Evolutionary conservation across 30 jellyfish, hydroid and myxozoan species (phyloP).

Genomic region (Turritopsis dohrnii): DNA sequence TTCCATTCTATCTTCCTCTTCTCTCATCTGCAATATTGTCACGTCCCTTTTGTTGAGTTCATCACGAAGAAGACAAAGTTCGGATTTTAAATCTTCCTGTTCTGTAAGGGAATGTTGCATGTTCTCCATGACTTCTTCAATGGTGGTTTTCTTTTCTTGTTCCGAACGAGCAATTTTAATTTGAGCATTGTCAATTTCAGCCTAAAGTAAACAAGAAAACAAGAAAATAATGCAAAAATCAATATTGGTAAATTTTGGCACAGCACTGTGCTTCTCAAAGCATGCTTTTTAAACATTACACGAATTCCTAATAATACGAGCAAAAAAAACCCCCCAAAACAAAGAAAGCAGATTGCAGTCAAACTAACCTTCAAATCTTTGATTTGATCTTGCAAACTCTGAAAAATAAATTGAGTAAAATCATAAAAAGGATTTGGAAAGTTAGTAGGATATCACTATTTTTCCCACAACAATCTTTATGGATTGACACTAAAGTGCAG

Average conservation of each 20-base stretch:
- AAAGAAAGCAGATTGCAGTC: not conserved
- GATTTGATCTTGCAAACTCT: not conserved
- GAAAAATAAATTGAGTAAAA: not conserved
- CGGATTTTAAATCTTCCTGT: slow-evolving; percentile 55
- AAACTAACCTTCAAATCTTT: not conserved
- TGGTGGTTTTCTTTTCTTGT: slow-evolving; percentile 72
- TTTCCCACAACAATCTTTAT: too few relatives aligned
- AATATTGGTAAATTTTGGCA: too few relatives aligned
- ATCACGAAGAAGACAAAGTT: slow-evolving; percentile 43
- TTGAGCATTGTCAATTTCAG: slow-evolving; percentile 47
- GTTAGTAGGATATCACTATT: too few relatives aligned
- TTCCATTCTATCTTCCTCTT: slow-evolving; percentile 24
- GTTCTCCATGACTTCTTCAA: slow-evolving; percentile 66
- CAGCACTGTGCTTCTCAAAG: too few relatives aligned
- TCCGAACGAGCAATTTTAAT: slow-evolving; percentile 60
- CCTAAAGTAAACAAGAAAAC: not conserved
- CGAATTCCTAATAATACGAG: too few relatives aligned
- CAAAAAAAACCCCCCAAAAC: too few relatives aligned
- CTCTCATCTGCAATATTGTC: slow-evolving; percentile 19
- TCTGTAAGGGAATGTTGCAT: slow-evolving; percentile 69
- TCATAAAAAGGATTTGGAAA: not conserved
- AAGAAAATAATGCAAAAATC: too few relatives aligned
- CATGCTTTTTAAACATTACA: not conserved
- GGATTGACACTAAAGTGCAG: too few relatives aligned
- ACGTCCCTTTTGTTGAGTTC: slow-evolving; percentile 47